These are phyloP conservation scores for Platypus cylindrus DNA, from an alignment of 2,888 invertebrate genomes.

Conservation along the genomic window DNA sequence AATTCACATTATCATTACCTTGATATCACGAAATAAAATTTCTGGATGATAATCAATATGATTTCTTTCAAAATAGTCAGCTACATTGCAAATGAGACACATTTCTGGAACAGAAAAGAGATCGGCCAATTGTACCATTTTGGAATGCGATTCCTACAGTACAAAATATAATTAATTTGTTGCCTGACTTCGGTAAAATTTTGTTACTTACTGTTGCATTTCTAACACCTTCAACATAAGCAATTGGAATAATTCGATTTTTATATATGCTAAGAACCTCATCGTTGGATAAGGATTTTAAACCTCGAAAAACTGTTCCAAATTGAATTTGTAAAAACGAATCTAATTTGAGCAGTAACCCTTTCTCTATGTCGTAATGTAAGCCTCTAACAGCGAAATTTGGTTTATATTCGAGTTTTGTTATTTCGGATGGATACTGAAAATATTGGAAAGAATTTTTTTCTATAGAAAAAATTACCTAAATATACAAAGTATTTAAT, in stretches of 20 bases:
- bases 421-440: constrained; percentile 81
- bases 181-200: too few relatives aligned
- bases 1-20: constrained; percentile 41
- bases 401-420: constrained; percentile 73
- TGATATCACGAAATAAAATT: constrained; percentile 87
- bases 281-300: constrained; percentile 66
- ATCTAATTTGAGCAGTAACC: constrained; percentile 84
- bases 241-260: constrained; percentile 74
- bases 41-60: constrained; percentile 91
- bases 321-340: constrained; percentile 94
- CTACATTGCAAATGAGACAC: constrained; percentile 83
- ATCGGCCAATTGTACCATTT: constrained; percentile 84
- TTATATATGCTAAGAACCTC: constrained; percentile 78
- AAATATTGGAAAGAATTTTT: constrained; percentile 29
- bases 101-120: constrained; percentile 95
- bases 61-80: constrained; percentile 81
- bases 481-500: background rate
- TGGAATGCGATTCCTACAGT: constrained; percentile 44
- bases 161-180: constrained; percentile 9
- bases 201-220: constrained; percentile 57
- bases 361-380: constrained; percentile 96
- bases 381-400: constrained; percentile 91
- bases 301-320: constrained; percentile 83
- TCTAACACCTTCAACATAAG: constrained; percentile 71
- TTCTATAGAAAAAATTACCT: constrained; percentile 2